Percentiles rank a stretch among this genome's conserved stretches.
phyloP scores from a whole-genome alignment of 2,888 invertebrate genomes.

The Cephus pygmeus region DNA sequence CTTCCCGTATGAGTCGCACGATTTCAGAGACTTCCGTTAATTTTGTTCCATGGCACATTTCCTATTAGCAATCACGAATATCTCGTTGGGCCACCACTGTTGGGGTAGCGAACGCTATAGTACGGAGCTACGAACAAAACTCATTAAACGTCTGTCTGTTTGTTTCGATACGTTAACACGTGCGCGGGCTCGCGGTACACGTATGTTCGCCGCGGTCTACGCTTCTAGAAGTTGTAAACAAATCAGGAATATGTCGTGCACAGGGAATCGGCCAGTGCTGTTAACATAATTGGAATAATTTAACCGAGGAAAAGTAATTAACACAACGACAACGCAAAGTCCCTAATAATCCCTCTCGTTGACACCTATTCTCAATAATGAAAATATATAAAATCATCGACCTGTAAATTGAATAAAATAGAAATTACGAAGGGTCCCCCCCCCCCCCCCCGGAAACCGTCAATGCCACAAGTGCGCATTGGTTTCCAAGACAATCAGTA shows the following conservation, averaged over 20 bases:
- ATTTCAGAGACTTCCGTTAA: constrained; percentile 51
- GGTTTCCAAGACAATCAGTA: background rate
- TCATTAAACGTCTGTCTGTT: constrained; percentile 64
- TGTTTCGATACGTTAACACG: constrained; percentile 52
- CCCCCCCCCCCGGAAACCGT: background rate
- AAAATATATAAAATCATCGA: background rate
- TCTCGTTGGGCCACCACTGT: constrained; percentile 5
- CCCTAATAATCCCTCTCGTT: background rate
- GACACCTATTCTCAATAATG: background rate
- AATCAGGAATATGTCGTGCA: constrained; percentile 38
- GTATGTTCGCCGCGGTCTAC: constrained; percentile 9
- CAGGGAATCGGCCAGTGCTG: background rate
- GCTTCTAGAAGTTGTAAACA: constrained; percentile 34
- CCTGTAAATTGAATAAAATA: background rate
- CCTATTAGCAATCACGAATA: constrained; percentile 21
- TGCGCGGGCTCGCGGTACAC: constrained; percentile 16
- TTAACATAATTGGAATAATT: constrained; percentile 1
- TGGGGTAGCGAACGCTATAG: constrained; percentile 6
- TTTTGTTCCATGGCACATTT: constrained; percentile 38
- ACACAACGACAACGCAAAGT: background rate
- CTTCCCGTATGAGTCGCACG: constrained; percentile 37
- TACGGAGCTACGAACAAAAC: constrained; percentile 47
- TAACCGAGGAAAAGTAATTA: background rate
- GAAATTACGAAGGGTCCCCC: background rate
- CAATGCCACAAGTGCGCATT: background rate